phyloP scores from a whole-genome alignment of 2,113 vertebrate genomes.

The Myanophis thanlyinensis region DNA sequence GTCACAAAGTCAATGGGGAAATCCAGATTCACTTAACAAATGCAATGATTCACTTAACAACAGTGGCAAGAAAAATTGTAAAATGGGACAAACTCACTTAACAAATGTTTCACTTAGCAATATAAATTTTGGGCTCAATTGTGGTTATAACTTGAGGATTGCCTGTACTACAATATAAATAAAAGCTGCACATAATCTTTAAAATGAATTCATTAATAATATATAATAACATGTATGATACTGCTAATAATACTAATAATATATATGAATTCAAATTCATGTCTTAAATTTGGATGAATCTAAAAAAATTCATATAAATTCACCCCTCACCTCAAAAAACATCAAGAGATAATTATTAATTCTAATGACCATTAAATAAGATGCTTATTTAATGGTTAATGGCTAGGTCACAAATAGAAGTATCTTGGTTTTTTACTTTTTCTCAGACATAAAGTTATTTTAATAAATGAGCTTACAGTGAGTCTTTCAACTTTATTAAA shows the following conservation, averaged over 20 bases:
- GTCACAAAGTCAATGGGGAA: too few relatives aligned
- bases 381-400: neutral
- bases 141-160: too few relatives aligned
- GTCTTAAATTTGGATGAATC: neutral
- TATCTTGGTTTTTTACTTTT: neutral
- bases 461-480: neutral
- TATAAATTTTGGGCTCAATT: too few relatives aligned
- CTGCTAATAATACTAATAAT: neutral
- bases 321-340: rapidly evolving
- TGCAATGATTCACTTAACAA: too few relatives aligned
- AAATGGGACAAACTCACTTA: too few relatives aligned
- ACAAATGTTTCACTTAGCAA: too few relatives aligned
- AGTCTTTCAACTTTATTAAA: neutral
- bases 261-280: neutral
- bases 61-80: too few relatives aligned
- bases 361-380: neutral
- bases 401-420: neutral
- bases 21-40: too few relatives aligned
- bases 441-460: neutral
- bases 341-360: neutral
- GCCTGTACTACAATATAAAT: neutral
- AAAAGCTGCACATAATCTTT: neutral
- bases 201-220: neutral
- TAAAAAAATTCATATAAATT: neutral
- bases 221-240: neutral